Percentiles rank a stretch among this genome's conserved stretches.
phyloP scores from a whole-genome alignment of 2,888 invertebrate species.

The Sinhomidia bicolor region DNA sequence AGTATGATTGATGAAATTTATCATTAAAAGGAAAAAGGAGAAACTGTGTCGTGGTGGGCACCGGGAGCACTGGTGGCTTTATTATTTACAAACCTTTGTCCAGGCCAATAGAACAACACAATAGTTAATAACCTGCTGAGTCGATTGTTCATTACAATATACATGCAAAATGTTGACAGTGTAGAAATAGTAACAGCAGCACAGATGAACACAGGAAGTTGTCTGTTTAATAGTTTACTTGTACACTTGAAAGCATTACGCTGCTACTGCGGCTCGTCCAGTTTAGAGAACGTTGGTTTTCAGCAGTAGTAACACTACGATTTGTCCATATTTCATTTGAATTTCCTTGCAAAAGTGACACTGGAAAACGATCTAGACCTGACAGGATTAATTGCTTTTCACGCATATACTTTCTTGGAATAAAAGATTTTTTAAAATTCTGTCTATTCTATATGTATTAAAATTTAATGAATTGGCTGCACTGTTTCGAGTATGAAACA shows the following conservation, averaged over 20 bases:
- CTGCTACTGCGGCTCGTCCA: background rate
- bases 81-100: background rate
- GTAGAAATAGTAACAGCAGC: too few relatives aligned
- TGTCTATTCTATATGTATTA: too few relatives aligned
- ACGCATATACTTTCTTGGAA: background rate
- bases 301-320: background rate
- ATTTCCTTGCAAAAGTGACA: background rate
- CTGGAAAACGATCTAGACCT: background rate
- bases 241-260: background rate
- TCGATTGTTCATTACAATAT: background rate
- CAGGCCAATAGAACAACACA: background rate
- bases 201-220: background rate
- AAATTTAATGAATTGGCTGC: too few relatives aligned
- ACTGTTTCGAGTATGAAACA: background rate
- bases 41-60: background rate
- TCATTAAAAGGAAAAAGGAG: background rate
- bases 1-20: conserved; percentile 47
- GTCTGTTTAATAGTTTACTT: background rate
- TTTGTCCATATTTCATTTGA: conserved; percentile 2
- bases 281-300: background rate
- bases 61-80: background rate
- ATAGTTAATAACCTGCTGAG: conserved; percentile 6
- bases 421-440: background rate
- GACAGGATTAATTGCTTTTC: conserved; percentile 17
- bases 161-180: background rate